Base-by-base conservation (phyloP, 2,797 vertebrate species). In the Pampus argenteus region DNA sequence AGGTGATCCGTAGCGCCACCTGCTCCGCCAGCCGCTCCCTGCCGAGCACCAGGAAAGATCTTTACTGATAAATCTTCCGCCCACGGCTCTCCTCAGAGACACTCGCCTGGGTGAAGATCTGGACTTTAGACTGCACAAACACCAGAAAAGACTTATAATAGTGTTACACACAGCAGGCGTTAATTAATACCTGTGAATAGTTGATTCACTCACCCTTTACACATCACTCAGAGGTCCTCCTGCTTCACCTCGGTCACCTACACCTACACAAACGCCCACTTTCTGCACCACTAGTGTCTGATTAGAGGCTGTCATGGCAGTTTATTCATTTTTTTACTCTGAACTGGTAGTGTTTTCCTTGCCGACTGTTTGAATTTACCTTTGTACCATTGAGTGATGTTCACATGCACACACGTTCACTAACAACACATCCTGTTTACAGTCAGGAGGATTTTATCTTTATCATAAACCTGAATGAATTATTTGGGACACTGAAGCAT, bases 1-100 rank as follows among this genome's bases (percentile, higher is more conserved):
- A 98, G 88, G 98, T 99, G 78, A 99, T 99, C 89, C 95, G 96
- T 81, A 99, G 98, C 50, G 97, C 97, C 74, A 99, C 98, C 85
- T 96, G 95, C 89, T 96, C 96, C 0, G 87, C 95, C 89, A 95
- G 95, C 26, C 96, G 95, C 51, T 84, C 94, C 25, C 92, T 88
- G 88, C 71, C 90, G 82, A 79, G 94, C 85, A 92, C 58, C 86
- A 95, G 95, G 57, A 98, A 96, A 79, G 97, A 99, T 71, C 91
- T 95, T 34, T 96, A 96, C 3, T 77, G 78, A 83, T 48, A 40
- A 61, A 14, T 0, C 25, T 10, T 20, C 7, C 23, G 18, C 13
- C 36, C 6, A 44, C 31, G 0, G 3, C 49, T 5, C 55, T 17
- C 23, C 23, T 25, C 29, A 34, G n/a, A 45, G 54, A 22, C 74